Evolutionary conservation across 2,113 vertebrate genomes (phyloP), one percentile per base, ranked within the genome.

Genomic region (Danio rerio): DNA sequence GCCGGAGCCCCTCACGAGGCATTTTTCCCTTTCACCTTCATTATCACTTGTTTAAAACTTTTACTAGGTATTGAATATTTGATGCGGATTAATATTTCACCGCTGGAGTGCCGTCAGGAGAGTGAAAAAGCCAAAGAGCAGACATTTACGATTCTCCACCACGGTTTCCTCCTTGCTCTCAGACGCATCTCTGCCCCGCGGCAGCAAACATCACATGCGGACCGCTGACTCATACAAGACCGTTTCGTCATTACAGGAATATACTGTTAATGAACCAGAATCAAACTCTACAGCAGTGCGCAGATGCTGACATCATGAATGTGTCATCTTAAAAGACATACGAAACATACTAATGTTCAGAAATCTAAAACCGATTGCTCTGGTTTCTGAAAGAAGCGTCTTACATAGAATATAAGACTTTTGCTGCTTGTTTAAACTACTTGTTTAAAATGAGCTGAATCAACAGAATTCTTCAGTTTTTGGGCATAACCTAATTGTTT

Each of bases 11-110:
- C 56, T 61, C 45, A 9, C 61, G 2, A 58, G 52, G 16, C 71
- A 18, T 50, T 18, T 59, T 40, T n/a, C 4, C 15, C 40, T 42
- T 45, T 45, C 13, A 62, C n/a, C 58, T 77, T 77, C 55, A 62
- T 65, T 50, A 63, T 53, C 61, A n/a, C 76, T 63, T 65, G 61
- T 65, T 63, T 78, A 65, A 78, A 78, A 78, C 76, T 53, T 78
- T 78, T 53, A 78, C 76, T 40, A 65, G 76, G 18, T 78, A 16
- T 65, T 65, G 21, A 65, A 78, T 78, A 78, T 65, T 78, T 53
- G 59, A 78, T 78, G 76, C 59, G 47, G 56, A 61, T 76, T 43
- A 76, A 76, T 76, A 76, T 76, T 76, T 76, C 43, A 61, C 55
- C 4, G 18, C 73, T 18, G 42, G 73, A 76, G 73, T 8, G 43